Percentiles rank a stretch among this genome's conserved stretches.
Conservation (phyloP, 2,888 invertebrate species). For the Hirudinaria manillensis region DNA sequence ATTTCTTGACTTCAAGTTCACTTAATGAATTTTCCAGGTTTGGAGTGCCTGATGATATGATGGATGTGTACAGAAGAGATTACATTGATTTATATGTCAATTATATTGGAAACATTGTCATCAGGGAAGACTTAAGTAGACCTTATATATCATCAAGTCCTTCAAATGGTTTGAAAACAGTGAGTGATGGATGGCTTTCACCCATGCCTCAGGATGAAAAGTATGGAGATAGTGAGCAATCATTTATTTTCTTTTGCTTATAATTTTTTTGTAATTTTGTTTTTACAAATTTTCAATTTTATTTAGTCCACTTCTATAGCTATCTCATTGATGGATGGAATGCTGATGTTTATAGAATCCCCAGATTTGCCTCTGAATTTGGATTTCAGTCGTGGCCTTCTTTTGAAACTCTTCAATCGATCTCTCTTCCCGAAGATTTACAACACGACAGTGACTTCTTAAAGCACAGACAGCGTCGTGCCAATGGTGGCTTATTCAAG, state of each 20-base stretch:
- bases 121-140: slow-evolving; percentile 56
- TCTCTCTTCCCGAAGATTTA: slow-evolving; percentile 47
- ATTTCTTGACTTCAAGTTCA: not conserved
- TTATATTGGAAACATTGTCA: slow-evolving; percentile 56
- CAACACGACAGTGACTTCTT: slow-evolving; percentile 57
- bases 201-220: slow-evolving; percentile 69
- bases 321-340: slow-evolving; percentile 77
- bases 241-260: not conserved
- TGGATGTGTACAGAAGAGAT: slow-evolving; percentile 57
- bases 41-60: not conserved
- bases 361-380: slow-evolving; percentile 90
- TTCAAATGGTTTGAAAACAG: slow-evolving; percentile 53
- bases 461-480: slow-evolving; percentile 77
- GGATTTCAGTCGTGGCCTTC: slow-evolving; percentile 86
- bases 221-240: slow-evolving; percentile 73
- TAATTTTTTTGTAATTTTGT: not conserved
- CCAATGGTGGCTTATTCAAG: slow-evolving; percentile 27
- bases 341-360: slow-evolving; percentile 67
- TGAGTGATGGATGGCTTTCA: slow-evolving; percentile 71
- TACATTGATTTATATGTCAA: slow-evolving; percentile 59
- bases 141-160: slow-evolving; percentile 82
- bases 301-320: slow-evolving; percentile 73
- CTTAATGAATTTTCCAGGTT: slow-evolving; percentile 12
- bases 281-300: slow-evolving; percentile 5
- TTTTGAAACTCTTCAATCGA: slow-evolving; percentile 60